Evolutionary conservation across 2,797 vertebrate species (phyloP).

Genomic region (Paguma larvata): DNA sequence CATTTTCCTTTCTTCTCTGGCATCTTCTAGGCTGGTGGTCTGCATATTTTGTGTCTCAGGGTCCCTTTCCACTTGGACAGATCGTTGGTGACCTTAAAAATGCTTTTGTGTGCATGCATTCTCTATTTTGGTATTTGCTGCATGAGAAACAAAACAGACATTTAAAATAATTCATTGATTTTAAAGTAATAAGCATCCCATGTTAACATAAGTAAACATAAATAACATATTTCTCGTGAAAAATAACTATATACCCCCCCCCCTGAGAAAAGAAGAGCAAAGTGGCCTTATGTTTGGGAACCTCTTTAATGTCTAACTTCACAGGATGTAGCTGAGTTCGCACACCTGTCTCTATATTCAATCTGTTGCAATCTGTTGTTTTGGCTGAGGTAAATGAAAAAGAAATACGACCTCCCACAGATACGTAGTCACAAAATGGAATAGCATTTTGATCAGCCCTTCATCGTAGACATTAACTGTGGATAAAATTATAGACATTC

Average conservation of each 20-base stretch:
- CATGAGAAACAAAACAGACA: neutral
- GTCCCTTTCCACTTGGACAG: neutral
- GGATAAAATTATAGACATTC: neutral
- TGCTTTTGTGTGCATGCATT: neutral
- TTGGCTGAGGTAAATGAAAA: neutral
- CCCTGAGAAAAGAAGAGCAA: neutral
- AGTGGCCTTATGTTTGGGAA: neutral
- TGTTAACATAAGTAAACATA: neutral
- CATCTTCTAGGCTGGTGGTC: neutral
- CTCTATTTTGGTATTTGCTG: neutral
- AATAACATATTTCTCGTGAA: neutral
- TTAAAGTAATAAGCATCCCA: neutral
- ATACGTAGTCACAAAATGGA: neutral
- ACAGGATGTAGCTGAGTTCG: neutral
- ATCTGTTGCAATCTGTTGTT: neutral
- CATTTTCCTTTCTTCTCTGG: neutral
- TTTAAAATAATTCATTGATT: neutral
- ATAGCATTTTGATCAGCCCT: neutral
- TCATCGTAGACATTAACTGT: neutral
- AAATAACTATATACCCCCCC: neutral
- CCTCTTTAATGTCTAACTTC: neutral
- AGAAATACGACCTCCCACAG: neutral
- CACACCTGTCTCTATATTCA: neutral
- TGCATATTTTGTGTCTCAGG: neutral
- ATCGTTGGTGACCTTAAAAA: neutral